Percentiles rank a stretch among this genome's conserved stretches.
phyloP scores from a whole-genome alignment of 2,113 vertebrate species.

The Apeltes quadracus region DNA sequence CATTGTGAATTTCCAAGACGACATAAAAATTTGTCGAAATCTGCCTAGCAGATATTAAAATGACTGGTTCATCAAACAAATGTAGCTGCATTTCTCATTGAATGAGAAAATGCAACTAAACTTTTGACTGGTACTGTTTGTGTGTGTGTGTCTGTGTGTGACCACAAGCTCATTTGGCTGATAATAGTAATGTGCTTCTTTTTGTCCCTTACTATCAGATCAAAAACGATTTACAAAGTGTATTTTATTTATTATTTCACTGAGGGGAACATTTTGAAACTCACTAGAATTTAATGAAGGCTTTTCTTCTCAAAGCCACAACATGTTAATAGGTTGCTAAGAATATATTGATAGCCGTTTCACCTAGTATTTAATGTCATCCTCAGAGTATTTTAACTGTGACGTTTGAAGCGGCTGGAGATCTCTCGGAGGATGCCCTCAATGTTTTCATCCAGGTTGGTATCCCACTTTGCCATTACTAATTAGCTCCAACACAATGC shows the following conservation, averaged over 20 bases:
- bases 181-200: neutral
- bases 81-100: too few species aligned
- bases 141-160: too few species aligned
- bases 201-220: neutral
- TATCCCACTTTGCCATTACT: slow-evolving; percentile 6
- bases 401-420: slow-evolving; percentile 91
- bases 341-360: neutral
- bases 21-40: neutral
- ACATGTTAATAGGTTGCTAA: neutral
- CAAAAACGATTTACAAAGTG: neutral
- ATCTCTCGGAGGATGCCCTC: slow-evolving; percentile 86
- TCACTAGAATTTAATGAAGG: neutral
- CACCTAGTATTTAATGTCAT: neutral
- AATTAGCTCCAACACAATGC: slow-evolving; percentile 29
- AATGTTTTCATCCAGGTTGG: slow-evolving; percentile 90
- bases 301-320: neutral
- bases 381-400: slow-evolving; percentile 89
- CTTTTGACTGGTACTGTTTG: too few species aligned
- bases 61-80: neutral
- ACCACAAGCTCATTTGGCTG: too few species aligned
- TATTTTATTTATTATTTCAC: neutral
- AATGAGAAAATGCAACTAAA: too few species aligned
- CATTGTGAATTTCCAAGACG: neutral
- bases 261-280: neutral
- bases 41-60: neutral